phyloP scores from a whole-genome alignment of 2,113 vertebrate species.

The Narcine bancroftii region DNA sequence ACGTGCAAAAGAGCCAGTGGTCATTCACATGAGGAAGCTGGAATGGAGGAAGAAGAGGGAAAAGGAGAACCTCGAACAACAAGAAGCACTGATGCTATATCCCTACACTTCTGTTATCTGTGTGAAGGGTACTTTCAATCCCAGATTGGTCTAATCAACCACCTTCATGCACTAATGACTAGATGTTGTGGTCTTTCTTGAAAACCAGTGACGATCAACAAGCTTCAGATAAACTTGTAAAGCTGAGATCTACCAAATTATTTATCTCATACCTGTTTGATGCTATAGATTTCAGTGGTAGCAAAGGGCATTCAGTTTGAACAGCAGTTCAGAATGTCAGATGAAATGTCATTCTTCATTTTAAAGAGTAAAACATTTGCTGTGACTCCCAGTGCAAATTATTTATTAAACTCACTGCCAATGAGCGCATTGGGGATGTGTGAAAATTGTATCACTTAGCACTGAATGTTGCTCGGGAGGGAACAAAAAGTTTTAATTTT shows the following conservation, averaged over 20 bases:
- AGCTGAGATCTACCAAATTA: neutral
- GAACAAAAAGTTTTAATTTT: neutral
- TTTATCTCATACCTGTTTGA: neutral
- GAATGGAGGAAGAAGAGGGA: too few species aligned
- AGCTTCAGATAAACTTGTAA: neutral
- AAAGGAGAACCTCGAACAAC: too few species aligned
- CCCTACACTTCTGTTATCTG: too few species aligned
- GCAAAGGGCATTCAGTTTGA: neutral
- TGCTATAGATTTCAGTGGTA: conserved; percentile 8
- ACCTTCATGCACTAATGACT: too few species aligned
- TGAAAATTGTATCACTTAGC: conserved; percentile 14
- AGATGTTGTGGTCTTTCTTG: too few species aligned
- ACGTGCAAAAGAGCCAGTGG: too few species aligned
- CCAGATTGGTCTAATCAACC: too few species aligned
- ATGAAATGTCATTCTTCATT: neutral
- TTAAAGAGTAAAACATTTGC: conserved; percentile 24
- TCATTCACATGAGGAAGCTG: too few species aligned
- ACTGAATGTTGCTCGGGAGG: neutral
- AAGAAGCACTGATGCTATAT: too few species aligned
- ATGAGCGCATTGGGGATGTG: conserved; percentile 30
- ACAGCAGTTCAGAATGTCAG: neutral
- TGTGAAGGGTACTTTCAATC: too few species aligned
- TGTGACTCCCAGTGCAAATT: conserved; percentile 11
- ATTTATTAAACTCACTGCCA: conserved; percentile 5
- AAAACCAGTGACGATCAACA: too few species aligned